Evolutionary conservation across 2,113 vertebrate species (phyloP).

Genomic region (Burhinus oedicnemus): DNA sequence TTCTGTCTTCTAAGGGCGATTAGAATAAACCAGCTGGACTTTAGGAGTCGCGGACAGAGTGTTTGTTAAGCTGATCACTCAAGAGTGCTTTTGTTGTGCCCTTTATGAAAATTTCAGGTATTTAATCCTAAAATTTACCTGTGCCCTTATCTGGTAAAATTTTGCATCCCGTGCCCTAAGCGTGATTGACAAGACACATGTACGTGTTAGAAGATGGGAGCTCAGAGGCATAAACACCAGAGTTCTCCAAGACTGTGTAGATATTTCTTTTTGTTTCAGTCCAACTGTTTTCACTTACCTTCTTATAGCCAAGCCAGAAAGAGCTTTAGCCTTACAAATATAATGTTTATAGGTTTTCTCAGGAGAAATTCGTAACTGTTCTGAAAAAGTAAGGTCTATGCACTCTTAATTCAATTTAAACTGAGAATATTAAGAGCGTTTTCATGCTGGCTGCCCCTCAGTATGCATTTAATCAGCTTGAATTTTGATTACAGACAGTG

Average conservation of each 20-base stretch:
- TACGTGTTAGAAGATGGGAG: not conserved
- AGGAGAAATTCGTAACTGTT: not conserved
- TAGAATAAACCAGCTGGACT: not conserved
- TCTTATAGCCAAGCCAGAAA: not conserved
- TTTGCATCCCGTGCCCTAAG: not conserved
- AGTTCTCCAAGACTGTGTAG: not conserved
- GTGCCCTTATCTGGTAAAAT: not conserved
- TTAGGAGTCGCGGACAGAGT: not conserved
- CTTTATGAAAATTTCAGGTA: not conserved
- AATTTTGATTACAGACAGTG: constrained; percentile 13
- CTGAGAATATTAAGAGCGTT: not conserved
- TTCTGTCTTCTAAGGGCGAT: not conserved
- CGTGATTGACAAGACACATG: not conserved
- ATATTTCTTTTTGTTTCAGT: constrained; percentile 8
- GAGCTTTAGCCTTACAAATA: not conserved
- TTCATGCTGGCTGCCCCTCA: not conserved
- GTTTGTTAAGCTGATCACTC: not conserved
- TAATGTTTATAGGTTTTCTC: not conserved
- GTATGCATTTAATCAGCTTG: not conserved
- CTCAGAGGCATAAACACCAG: not conserved
- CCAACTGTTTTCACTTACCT: constrained; percentile 16
- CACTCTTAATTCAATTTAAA: constrained; percentile 23
- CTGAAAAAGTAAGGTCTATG: not conserved
- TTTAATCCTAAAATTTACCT: not conserved
- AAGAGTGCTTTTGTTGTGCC: not conserved